Percentiles rank a stretch among this genome's conserved stretches.
Conservation (phyloP, 2,113 vertebrate genomes). For the Capra hircus region DNA sequence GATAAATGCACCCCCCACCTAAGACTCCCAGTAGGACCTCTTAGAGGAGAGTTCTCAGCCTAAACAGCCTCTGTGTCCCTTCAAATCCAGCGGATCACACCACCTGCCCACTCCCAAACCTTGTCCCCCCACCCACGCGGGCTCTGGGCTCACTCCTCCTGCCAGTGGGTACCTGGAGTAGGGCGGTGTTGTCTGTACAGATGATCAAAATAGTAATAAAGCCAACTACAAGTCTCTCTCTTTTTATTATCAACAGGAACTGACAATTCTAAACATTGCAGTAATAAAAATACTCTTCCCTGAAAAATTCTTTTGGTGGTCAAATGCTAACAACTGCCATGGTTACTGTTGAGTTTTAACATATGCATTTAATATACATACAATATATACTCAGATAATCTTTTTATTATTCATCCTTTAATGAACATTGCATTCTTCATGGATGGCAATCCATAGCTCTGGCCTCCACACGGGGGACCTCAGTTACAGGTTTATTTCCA, state of each 20-base stretch:
- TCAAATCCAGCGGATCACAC: neutral
- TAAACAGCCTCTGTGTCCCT: neutral
- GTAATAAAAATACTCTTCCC: neutral
- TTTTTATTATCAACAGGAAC: neutral
- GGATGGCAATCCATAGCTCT: neutral
- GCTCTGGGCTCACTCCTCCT: neutral
- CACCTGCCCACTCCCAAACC: neutral
- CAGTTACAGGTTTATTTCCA: neutral
- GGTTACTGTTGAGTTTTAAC: neutral
- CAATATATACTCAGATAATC: neutral
- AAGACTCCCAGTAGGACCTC: neutral
- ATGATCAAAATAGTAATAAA: neutral
- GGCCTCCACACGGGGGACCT: rapidly evolving
- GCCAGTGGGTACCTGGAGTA: neutral
- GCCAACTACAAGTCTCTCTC: neutral
- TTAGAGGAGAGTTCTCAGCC: neutral
- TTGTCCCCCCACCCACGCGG: rapidly evolving
- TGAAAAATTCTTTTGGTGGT: neutral
- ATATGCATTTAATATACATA: neutral
- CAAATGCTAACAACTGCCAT: neutral
- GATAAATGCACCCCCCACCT: neutral
- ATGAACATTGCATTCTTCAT: neutral
- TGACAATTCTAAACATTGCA: neutral
- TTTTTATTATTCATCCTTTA: neutral
- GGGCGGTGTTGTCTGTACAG: rapidly evolving